A percentile compares a stretch with the other conserved stretches of the same genome.
Conservation (phyloP, 2,113 vertebrate genomes). For the Candoia aspera region DNA sequence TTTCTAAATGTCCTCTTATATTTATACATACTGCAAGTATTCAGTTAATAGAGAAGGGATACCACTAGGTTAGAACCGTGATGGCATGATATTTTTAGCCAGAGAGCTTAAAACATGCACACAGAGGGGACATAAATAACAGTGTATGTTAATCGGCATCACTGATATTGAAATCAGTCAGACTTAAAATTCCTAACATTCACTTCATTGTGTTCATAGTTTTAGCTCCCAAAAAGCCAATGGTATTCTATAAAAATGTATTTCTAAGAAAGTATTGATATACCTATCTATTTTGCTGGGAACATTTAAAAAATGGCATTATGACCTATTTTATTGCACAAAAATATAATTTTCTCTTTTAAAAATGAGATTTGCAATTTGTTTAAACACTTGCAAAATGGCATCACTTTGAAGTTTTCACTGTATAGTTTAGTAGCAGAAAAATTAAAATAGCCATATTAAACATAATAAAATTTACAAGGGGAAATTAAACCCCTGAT, state of each 20-base stretch:
- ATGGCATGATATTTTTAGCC: neutral
- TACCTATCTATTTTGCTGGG: neutral
- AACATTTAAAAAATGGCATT: neutral
- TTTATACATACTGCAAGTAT: neutral
- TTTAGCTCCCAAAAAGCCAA: neutral
- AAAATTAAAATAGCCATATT: conserved; percentile 47
- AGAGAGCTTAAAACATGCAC: neutral
- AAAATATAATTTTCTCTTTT: conserved; percentile 15
- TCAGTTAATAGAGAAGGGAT: neutral
- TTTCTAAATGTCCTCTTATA: neutral
- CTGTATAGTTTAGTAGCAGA: conserved; percentile 45
- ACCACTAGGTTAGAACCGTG: neutral
- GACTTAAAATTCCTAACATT: neutral
- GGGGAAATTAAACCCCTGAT: conserved; percentile 37
- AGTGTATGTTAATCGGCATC: neutral
- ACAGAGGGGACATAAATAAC: neutral
- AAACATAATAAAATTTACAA: conserved; percentile 41
- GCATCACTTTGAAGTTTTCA: conserved; percentile 29
- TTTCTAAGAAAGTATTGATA: neutral
- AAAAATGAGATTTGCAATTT: neutral
- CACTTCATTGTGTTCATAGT: neutral
- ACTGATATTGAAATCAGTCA: neutral
- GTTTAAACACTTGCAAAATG: conserved; percentile 29
- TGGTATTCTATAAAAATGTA: neutral
- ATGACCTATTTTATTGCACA: neutral